Evolutionary conservation across 2,888 invertebrate genomes (phyloP).

Genomic region (Stratiomys singularior): DNA sequence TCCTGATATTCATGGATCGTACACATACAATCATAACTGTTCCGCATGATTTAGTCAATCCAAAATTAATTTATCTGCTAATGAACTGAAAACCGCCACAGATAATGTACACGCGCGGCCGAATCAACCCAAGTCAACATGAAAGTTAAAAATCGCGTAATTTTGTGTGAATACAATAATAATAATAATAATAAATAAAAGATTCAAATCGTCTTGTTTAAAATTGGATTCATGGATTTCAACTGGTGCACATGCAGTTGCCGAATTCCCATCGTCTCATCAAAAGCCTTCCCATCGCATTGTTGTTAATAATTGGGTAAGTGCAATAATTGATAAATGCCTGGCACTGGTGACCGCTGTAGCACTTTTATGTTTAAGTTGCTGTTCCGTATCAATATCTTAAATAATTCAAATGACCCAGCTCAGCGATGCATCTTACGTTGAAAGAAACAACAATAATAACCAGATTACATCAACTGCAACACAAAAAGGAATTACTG

Average conservation of each 20-base stretch:
- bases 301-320: not conserved
- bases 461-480: conserved; percentile 17
- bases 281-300: not conserved
- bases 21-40: too few relatives aligned
- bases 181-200: not conserved
- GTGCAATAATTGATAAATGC: not conserved
- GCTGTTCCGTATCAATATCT: not conserved
- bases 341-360: not conserved
- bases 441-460: not conserved
- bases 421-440: not conserved
- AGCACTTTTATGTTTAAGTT: not conserved
- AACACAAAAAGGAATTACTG: not conserved
- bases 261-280: not conserved
- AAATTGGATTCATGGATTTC: not conserved
- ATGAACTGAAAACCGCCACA: not conserved
- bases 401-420: conserved; percentile 5
- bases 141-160: not conserved
- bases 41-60: too few relatives aligned
- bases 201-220: not conserved
- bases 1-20: too few relatives aligned
- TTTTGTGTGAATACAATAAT: not conserved
- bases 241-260: conserved; percentile 3
- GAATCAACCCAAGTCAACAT: not conserved
- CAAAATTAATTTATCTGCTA: not conserved
- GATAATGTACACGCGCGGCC: conserved; percentile 20